Conservation (phyloP, 2,797 vertebrate genomes). For the Neopelma chrysocephalum region DNA sequence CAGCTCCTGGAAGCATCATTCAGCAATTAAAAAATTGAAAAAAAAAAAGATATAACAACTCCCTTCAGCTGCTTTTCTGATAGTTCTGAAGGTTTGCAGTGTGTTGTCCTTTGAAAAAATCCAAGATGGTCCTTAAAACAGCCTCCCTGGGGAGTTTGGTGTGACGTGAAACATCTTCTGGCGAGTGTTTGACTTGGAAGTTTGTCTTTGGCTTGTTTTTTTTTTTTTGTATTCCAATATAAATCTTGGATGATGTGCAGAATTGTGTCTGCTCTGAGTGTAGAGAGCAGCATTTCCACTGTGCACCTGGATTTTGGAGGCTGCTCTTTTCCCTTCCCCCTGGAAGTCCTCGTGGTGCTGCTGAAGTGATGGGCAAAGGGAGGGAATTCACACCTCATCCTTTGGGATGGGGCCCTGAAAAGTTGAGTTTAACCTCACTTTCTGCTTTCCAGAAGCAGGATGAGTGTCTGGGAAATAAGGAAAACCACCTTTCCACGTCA, state of each 20-base stretch:
- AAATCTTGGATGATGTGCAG: neutral
- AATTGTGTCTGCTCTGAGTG: neutral
- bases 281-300: rapidly evolving
- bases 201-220: rapidly evolving
- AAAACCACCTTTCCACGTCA: neutral
- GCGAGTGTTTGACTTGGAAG: neutral
- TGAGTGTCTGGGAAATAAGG: neutral
- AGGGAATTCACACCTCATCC: neutral
- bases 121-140: conserved; percentile 36
- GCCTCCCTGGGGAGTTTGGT: neutral
- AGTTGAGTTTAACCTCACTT: neutral
- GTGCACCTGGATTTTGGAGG: neutral
- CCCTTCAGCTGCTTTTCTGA: neutral
- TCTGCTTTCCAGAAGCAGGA: neutral
- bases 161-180: neutral
- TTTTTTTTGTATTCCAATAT: neutral
- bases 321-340: neutral
- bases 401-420: neutral
- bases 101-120: conserved; percentile 33
- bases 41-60: neutral
- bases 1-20: neutral
- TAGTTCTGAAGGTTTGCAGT: neutral
- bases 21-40: neutral
- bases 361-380: neutral
- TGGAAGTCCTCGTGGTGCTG: neutral